Evolutionary conservation across 2,888 invertebrate genomes (phyloP), one percentile per base, ranked within the genome.

Genomic region (Laspeyria flexula): DNA sequence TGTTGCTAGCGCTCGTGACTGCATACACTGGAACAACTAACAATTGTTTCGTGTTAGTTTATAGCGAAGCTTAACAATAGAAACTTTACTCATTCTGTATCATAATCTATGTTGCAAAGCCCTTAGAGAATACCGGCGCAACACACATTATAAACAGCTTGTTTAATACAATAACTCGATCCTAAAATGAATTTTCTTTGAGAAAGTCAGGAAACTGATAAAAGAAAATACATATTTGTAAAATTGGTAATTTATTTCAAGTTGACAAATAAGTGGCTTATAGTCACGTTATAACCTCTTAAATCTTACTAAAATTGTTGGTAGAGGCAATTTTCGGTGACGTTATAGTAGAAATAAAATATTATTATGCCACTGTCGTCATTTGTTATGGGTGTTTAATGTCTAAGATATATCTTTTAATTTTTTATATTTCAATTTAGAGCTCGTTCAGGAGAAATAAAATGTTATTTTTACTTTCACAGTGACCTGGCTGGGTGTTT

Each of bases 11-110:
- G 50, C 56, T 56, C 57, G 62, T 60, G 60, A 59, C 65, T 64
- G 72, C 71, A 71, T 54, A 60, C 66, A 47, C 60, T 62, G 59
- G 60, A 51, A 59, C 49, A 54, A 66, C 65, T 59, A 73, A 73
- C 81, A 78, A 82, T 81, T 75, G 78, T 79, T 77, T 75, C 61
- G 69, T 72, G 73, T 74, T 77, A 75, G 80, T 77, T 78, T 79
- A 79, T 68, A 72, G 69, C 67, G 59, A 55, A 59, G 65, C 56
- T 61, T 70, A 64, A 79, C 80, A 80, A 80, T 79, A 61, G 72
- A 65, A 80, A 80, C 76, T 79, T 79, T 73, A 66, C 70, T 72
- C 74, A 65, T 71, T 73, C 66, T 75, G 75, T 78, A 73, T 73
- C 70, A 77, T 71, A 78, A 75, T 71, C 61, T 70, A 55, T 52